Evolutionary conservation across 2,113 vertebrate genomes (phyloP), one percentile per base, ranked within the genome.

Genomic region (Stigmatopora nigra): DNA sequence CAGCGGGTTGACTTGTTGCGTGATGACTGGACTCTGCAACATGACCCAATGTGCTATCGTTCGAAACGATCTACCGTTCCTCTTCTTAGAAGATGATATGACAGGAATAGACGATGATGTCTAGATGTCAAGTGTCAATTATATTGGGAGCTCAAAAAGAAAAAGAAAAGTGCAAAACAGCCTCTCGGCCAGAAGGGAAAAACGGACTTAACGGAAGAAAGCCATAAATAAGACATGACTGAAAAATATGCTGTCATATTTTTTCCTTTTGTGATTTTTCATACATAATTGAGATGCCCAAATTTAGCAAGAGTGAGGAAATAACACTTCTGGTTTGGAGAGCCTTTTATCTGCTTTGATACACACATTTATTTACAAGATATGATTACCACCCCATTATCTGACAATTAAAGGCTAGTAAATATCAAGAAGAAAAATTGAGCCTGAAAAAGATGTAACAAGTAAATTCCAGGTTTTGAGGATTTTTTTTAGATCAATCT

Each of bases 1-100:
- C 46, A 93, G 93, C 0, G 92, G 91, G 0, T 76, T 95, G 68
- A 86, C 92, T 87, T 97, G 94, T 89, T 95, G 93, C 0, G 90
- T 93, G 64, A 88, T 95, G 17, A 85, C 86, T 0, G 90, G 88
- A 1, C 79, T 93, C 9, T 71, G 87, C 55, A 93, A 93, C 0
- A 16, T 81, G 15, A 8, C 14, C 0, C 44, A 65, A 0, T 82
- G 69, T 0, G 3, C 22, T 1, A 0, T 51, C 1, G 20, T 68
- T 2, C 49, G 48, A 17, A 17, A 77, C 1, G 1, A 0, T 0
- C 16, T 71, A 65, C 31, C n/a, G 0, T 0, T 0, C 13, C 1
- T 52, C 7, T 0, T 61, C 7, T 3, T 63, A 0, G 61, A 69
- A 8, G 0, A 66, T 0, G 0, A 56, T 5, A 38, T 5, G 3